These are phyloP conservation scores for Danionella dracula DNA, from an alignment of 2,797 vertebrate species.

Conservation along the genomic window DNA sequence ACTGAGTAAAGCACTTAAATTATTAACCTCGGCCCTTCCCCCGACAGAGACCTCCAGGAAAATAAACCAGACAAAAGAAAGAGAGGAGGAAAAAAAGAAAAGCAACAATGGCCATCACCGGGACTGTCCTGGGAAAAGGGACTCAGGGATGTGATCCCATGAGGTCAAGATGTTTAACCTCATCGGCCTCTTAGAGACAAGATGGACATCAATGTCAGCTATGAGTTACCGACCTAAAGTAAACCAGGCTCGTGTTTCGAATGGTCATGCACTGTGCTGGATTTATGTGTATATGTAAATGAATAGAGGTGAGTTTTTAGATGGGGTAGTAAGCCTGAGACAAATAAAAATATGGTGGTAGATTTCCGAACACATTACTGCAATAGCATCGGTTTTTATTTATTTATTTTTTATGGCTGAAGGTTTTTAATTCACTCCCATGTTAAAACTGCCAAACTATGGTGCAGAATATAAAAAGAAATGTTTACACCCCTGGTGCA, in stretches of 20 bases:
- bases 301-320: too few relatives aligned
- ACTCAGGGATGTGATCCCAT: constrained; percentile 51
- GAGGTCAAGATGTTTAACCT: constrained; percentile 68
- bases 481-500: too few relatives aligned
- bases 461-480: too few relatives aligned
- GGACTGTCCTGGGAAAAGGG: constrained; percentile 44
- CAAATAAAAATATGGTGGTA: too few relatives aligned
- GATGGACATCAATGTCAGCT: constrained; percentile 5
- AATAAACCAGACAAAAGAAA: constrained; percentile 42
- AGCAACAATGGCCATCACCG: constrained; percentile 50
- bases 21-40: constrained; percentile 40
- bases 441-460: too few relatives aligned
- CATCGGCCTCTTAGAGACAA: constrained; percentile 39
- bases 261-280: background rate
- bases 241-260: background rate
- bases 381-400: too few relatives aligned
- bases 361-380: too few relatives aligned
- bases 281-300: too few relatives aligned
- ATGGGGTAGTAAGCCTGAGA: too few relatives aligned
- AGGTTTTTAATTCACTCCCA: too few relatives aligned
- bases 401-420: too few relatives aligned
- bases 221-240: constrained; percentile 15
- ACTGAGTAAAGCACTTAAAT: constrained; percentile 43
- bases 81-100: constrained; percentile 35
- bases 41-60: constrained; percentile 37